These are phyloP conservation scores for Acronicta aceris DNA, from an alignment of 2,888 invertebrate species.

Conservation along the genomic window DNA sequence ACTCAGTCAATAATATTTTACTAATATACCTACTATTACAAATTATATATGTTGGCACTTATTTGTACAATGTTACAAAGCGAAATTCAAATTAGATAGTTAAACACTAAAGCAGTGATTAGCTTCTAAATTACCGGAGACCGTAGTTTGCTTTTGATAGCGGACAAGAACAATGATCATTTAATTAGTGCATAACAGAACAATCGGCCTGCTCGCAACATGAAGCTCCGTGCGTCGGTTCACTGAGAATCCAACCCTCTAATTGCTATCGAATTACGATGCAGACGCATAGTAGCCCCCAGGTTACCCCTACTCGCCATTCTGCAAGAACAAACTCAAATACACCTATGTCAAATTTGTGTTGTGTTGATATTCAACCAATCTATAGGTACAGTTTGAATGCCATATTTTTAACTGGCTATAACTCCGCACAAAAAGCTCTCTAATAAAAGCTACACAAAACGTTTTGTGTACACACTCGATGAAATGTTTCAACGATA, in stretches of 20 bases:
- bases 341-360: constrained; percentile 8
- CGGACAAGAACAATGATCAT: constrained; percentile 26
- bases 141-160: constrained; percentile 3
- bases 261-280: constrained; percentile 30
- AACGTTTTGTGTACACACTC: constrained; percentile 23
- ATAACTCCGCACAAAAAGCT: constrained; percentile 21
- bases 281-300: constrained; percentile 13
- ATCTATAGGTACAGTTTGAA: constrained; percentile 28
- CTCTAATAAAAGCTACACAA: constrained; percentile 28
- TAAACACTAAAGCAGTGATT: constrained; percentile 3
- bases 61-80: not conserved
- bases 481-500: constrained; percentile 40
- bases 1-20: too few relatives aligned
- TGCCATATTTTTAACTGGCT: constrained; percentile 28
- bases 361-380: constrained; percentile 26
- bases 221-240: constrained; percentile 19
- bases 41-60: too few relatives aligned
- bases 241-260: constrained; percentile 24
- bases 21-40: too few relatives aligned
- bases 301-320: constrained; percentile 14
- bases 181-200: constrained; percentile 28
- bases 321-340: constrained; percentile 15
- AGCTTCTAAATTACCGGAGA: not conserved
- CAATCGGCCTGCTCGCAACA: constrained; percentile 10
- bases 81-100: not conserved